These are phyloP conservation scores for Furcula furcula DNA, from an alignment of 2,888 invertebrate species.

Conservation along the genomic window DNA sequence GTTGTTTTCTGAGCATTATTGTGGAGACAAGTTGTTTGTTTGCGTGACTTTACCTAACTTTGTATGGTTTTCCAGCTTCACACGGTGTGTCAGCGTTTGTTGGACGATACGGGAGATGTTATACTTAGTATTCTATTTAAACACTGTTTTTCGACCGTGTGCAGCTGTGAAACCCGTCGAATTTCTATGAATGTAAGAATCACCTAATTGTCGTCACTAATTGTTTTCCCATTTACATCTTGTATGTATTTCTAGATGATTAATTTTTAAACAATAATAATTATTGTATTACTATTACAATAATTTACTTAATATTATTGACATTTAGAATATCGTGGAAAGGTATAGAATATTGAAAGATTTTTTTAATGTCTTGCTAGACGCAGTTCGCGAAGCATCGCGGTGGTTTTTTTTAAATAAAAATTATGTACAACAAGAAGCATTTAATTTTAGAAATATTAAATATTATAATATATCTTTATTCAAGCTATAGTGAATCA, in stretches of 20 bases:
- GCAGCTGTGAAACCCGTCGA: constrained; percentile 23
- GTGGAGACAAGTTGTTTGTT: constrained; percentile 64
- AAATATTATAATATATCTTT: constrained; percentile 72
- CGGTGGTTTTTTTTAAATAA: constrained; percentile 39
- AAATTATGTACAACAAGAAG: constrained; percentile 77
- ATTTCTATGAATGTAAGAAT: constrained; percentile 64
- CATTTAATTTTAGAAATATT: constrained; percentile 81
- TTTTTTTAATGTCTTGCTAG: constrained; percentile 46
- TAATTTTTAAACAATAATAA: constrained; percentile 66
- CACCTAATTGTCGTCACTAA: constrained; percentile 68
- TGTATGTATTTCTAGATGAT: constrained; percentile 73
- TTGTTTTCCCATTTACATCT: constrained; percentile 67
- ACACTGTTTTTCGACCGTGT: constrained; percentile 21
- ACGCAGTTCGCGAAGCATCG: constrained; percentile 40
- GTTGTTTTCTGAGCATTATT: constrained; percentile 59
- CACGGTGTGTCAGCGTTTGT: constrained; percentile 21
- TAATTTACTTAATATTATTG: constrained; percentile 70
- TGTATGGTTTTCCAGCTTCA: constrained; percentile 37
- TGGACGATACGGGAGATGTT: constrained; percentile 26
- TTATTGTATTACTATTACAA: constrained; percentile 74
- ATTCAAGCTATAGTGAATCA: constrained; percentile 57
- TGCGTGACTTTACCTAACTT: constrained; percentile 58
- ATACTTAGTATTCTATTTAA: constrained; percentile 21
- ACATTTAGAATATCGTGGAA: constrained; percentile 68
- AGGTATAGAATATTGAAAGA: constrained; percentile 54